These are phyloP conservation scores for Siniperca chuatsi DNA, from an alignment of 2,113 vertebrate species.

Conservation along the genomic window DNA sequence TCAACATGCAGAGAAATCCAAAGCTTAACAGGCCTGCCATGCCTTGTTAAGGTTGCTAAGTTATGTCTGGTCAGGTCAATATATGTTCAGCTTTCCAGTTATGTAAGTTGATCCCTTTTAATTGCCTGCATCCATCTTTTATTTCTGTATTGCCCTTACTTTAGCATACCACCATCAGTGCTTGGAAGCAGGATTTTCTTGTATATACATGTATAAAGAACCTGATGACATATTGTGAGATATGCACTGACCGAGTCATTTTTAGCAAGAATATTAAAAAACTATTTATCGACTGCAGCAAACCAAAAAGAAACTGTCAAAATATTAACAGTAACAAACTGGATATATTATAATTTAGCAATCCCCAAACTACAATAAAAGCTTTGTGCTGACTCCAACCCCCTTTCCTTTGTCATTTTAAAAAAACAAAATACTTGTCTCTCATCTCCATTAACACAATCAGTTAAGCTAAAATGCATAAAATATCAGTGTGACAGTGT, in stretches of 20 bases:
- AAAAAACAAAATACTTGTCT: slow-evolving; percentile 11
- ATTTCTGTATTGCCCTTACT: not conserved
- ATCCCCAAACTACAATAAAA: slow-evolving; percentile 4
- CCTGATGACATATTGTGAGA: not conserved
- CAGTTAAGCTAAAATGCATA: not conserved
- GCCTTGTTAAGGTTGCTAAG: not conserved
- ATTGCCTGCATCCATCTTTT: not conserved
- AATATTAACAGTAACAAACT: not conserved
- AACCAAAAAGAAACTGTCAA: not conserved
- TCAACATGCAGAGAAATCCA: not conserved
- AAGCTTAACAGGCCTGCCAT: not conserved
- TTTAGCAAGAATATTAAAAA: not conserved
- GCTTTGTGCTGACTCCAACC: slow-evolving; percentile 16
- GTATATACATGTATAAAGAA: not conserved
- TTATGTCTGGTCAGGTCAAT: not conserved
- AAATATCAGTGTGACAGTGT: slow-evolving; percentile 15
- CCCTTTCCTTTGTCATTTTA: slow-evolving; percentile 28
- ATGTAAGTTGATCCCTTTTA: not conserved
- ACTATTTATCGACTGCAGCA: not conserved
- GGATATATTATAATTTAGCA: slow-evolving; percentile 4
- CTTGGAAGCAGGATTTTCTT: too few species aligned
- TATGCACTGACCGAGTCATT: not conserved
- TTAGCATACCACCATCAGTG: not conserved
- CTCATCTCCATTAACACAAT: slow-evolving; percentile 11
- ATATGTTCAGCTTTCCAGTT: not conserved